Percentiles rank a stretch among this genome's conserved stretches.
These are phyloP conservation scores for Heteropelma amictum DNA, from an alignment of 2,888 invertebrate species.

Conservation along the genomic window DNA sequence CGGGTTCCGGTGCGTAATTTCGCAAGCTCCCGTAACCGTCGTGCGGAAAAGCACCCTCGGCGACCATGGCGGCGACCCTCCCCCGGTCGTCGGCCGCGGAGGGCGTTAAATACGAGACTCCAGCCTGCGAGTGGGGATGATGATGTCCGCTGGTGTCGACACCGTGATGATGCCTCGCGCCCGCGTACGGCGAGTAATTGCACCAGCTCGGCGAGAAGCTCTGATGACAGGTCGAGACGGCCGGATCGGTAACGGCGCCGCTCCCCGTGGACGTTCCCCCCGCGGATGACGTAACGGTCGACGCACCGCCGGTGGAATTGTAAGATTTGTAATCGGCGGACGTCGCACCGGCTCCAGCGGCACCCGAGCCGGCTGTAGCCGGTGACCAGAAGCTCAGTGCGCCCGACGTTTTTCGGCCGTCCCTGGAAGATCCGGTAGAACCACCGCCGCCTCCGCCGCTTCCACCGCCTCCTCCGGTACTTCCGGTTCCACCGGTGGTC, in stretches of 20 bases:
- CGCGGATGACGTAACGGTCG: conserved; percentile 80
- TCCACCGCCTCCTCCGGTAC: background rate
- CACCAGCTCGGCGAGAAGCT: conserved; percentile 86
- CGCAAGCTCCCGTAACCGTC: conserved; percentile 86
- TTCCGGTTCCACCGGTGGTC: conserved; percentile 45
- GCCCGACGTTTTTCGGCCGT: conserved; percentile 79
- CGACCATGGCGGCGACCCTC: conserved; percentile 81
- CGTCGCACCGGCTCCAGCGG: conserved; percentile 74
- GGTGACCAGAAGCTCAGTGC: conserved; percentile 86
- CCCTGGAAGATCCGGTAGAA: conserved; percentile 79
- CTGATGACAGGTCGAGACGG: conserved; percentile 83
- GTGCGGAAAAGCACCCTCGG: conserved; percentile 84
- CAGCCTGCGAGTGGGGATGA: conserved; percentile 80
- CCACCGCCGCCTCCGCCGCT: conserved; percentile 26
- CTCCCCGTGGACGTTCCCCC: conserved; percentile 76
- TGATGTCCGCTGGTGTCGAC: conserved; percentile 79
- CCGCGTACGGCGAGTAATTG: conserved; percentile 84
- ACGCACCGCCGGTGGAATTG: conserved; percentile 81
- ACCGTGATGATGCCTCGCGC: conserved; percentile 81
- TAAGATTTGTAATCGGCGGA: conserved; percentile 78
- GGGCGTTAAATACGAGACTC: conserved; percentile 84
- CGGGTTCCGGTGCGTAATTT: conserved; percentile 87
- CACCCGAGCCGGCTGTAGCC: conserved; percentile 78
- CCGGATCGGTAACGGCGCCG: conserved; percentile 78
- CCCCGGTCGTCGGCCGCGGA: conserved; percentile 84